Conservation (phyloP, 2,113 vertebrate genomes). For the Colius striatus region DNA sequence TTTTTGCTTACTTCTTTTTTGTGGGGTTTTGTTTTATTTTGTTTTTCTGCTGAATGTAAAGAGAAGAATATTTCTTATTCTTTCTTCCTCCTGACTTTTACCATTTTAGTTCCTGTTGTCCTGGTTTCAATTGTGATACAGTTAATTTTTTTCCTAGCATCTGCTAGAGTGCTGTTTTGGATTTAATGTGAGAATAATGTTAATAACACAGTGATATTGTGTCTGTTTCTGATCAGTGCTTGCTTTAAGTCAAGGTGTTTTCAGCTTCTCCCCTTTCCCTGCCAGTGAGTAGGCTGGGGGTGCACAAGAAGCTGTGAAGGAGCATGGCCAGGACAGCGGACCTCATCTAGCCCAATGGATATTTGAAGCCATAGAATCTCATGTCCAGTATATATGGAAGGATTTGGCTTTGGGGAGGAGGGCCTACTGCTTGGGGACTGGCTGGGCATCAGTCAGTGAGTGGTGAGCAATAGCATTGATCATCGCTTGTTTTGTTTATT, state of each 20-base stretch:
- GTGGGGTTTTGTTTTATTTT: background rate
- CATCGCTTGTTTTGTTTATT: background rate
- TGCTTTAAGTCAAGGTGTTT: background rate
- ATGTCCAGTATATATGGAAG: background rate
- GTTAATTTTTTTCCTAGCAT: background rate
- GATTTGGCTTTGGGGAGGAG: background rate
- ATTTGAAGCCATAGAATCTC: background rate
- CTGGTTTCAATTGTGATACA: background rate
- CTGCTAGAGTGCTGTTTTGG: background rate
- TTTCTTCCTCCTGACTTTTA: background rate
- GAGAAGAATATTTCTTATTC: background rate
- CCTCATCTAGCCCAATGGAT: background rate
- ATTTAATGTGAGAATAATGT: background rate
- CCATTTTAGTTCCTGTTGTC: background rate
- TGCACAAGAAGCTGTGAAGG: background rate
- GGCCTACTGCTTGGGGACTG: background rate
- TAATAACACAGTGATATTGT: background rate
- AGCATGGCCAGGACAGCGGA: background rate
- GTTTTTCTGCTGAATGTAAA: background rate
- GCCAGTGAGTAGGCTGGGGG: background rate
- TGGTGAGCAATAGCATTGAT: background rate
- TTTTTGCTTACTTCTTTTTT: background rate
- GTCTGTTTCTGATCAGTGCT: background rate
- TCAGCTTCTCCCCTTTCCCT: background rate
- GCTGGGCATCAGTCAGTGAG: background rate